Conservation (phyloP, 2,888 invertebrate genomes). For the Drosophila bunnanda region DNA sequence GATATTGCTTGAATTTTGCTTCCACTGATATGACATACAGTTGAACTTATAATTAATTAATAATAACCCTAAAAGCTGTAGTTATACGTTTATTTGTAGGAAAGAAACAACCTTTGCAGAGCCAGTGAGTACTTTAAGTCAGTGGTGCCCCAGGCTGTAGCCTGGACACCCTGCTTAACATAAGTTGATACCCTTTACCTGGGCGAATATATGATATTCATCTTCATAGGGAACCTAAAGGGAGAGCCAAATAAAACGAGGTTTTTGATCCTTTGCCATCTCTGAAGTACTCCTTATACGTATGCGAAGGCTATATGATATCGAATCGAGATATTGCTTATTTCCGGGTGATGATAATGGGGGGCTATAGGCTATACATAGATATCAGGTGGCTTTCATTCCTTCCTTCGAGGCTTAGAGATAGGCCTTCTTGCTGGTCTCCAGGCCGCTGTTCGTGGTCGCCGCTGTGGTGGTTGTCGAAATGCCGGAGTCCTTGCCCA, state of each 20-base stretch:
- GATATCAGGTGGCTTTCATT: conserved; percentile 34
- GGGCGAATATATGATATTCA: conserved; percentile 32
- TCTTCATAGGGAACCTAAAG: neutral
- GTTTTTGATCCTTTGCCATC: conserved; percentile 19
- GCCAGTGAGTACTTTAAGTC: neutral
- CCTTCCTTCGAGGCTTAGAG: conserved; percentile 46
- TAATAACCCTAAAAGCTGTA: conserved; percentile 3
- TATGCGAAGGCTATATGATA: conserved; percentile 62
- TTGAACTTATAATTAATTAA: conserved; percentile 8
- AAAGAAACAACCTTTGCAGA: conserved; percentile 13
- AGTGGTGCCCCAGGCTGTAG: neutral
- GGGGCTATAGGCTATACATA: neutral
- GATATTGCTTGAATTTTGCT: neutral
- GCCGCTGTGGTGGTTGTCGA: conserved; percentile 53
- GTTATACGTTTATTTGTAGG: neutral
- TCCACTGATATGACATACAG: conserved; percentile 2
- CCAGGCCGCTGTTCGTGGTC: conserved; percentile 53
- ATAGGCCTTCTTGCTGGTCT: conserved; percentile 69
- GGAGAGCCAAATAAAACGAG: conserved; percentile 2
- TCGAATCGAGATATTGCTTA: conserved; percentile 66
- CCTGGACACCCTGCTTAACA: neutral
- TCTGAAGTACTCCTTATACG: conserved; percentile 32
- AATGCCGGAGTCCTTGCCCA: conserved; percentile 61
- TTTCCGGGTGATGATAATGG: conserved; percentile 25
- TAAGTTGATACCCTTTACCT: neutral